A percentile compares a stretch with the other conserved stretches of the same genome.
phyloP scores from a whole-genome alignment of 35 echinoderm and acorn worm genomes.

The Holothuria glaberrima region DNA sequence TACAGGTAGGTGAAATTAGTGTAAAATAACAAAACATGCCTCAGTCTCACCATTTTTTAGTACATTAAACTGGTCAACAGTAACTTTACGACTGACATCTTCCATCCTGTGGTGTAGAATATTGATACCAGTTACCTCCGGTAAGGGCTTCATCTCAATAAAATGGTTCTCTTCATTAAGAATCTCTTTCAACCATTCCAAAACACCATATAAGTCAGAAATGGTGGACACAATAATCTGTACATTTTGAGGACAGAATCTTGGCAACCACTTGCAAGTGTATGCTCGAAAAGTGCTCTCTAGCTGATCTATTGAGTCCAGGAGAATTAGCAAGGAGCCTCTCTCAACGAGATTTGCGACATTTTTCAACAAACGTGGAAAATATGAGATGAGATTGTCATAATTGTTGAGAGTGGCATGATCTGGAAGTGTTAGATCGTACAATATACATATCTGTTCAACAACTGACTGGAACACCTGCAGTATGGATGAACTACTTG shows the following conservation, averaged over 20 bases:
- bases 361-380: slow-evolving; percentile 63
- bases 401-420: slow-evolving; percentile 51
- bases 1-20: too few species aligned
- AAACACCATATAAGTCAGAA: slow-evolving; percentile 72
- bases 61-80: slow-evolving; percentile 64
- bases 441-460: slow-evolving; percentile 78
- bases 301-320: slow-evolving; percentile 92
- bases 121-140: slow-evolving; percentile 74
- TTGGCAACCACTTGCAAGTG: slow-evolving; percentile 85
- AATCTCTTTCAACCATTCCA: slow-evolving; percentile 70
- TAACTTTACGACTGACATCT: slow-evolving; percentile 60
- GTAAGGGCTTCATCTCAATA: slow-evolving; percentile 63
- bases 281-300: slow-evolving; percentile 66
- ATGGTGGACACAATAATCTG: slow-evolving; percentile 84
- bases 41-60: slow-evolving; percentile 68
- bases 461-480: slow-evolving; percentile 63
- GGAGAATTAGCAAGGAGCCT: slow-evolving; percentile 69
- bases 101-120: slow-evolving; percentile 86
- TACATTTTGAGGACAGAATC: slow-evolving; percentile 70
- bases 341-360: slow-evolving; percentile 54
- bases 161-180: slow-evolving; percentile 64
- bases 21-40: neutral
- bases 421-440: slow-evolving; percentile 44
- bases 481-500: slow-evolving; percentile 76
- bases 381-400: slow-evolving; percentile 70